phyloP scores from a whole-genome alignment of 1,140 invertebrate species.

The Condylostylus longicornis region DNA sequence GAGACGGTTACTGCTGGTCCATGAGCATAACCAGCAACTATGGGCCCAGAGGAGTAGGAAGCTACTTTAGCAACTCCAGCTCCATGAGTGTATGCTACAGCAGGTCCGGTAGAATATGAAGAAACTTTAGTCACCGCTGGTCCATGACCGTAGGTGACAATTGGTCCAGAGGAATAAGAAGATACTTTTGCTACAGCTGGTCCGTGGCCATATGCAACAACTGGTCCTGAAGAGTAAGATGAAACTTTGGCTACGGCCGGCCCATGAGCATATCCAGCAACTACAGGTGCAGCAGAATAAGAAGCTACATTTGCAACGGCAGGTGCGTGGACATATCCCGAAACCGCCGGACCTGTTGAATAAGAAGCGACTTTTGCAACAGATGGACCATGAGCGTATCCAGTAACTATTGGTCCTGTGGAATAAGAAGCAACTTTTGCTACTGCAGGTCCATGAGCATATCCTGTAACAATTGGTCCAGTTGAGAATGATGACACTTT shows the following conservation, averaged over 20 bases:
- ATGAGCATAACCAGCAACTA: background rate
- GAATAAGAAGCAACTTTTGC: slow-evolving; percentile 1
- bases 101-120: slow-evolving; percentile 4
- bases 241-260: background rate
- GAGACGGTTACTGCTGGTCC: background rate
- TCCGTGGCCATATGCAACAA: background rate
- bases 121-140: slow-evolving; percentile 14
- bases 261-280: background rate
- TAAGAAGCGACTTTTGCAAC: background rate
- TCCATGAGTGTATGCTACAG: background rate
- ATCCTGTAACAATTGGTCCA: background rate
- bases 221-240: background rate
- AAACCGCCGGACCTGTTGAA: slow-evolving; percentile 8
- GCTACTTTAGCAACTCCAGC: background rate
- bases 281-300: slow-evolving; percentile 1
- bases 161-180: slow-evolving; percentile 6
- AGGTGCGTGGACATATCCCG: slow-evolving; percentile 5
- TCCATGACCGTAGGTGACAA: background rate
- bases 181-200: slow-evolving; percentile 13
- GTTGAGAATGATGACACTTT: background rate
- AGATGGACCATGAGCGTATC: background rate
- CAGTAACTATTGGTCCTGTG: background rate
- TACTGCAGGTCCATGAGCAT: slow-evolving; percentile 1
- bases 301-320: slow-evolving; percentile 4
- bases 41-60: background rate